A percentile compares a stretch with the other conserved stretches of the same genome.
These are phyloP conservation scores for Temnothorax nylanderi DNA, from an alignment of 1,140 invertebrate species.

Conservation along the genomic window DNA sequence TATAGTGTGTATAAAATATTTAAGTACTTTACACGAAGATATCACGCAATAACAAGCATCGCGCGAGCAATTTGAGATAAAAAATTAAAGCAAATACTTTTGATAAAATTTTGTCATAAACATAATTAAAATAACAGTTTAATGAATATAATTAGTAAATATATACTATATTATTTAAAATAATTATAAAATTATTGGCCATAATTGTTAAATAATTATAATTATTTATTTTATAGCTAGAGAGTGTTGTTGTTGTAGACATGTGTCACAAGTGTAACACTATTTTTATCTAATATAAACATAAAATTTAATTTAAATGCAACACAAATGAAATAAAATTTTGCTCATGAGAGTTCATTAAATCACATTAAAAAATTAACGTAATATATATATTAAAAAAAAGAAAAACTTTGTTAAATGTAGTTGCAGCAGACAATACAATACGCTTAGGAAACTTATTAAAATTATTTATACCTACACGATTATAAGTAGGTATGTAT, in stretches of 20 bases:
- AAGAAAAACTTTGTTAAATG: not conserved
- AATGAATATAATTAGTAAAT: not conserved
- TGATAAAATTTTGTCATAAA: not conserved
- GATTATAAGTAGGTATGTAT: not conserved
- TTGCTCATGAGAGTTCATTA: not conserved
- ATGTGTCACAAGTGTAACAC: not conserved
- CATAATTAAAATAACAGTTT: not conserved
- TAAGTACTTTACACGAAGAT: not conserved
- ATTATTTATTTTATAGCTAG: not conserved
- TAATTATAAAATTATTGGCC: not conserved
- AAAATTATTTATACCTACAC: slow-evolving; percentile 8
- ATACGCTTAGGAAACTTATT: not conserved
- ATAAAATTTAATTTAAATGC: slow-evolving; percentile 14
- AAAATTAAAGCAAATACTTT: not conserved
- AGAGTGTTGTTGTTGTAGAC: not conserved
- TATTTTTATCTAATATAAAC: not conserved
- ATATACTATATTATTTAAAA: not conserved
- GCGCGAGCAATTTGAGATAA: not conserved
- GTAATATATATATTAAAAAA: not conserved
- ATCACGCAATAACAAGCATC: not conserved
- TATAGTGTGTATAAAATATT: not conserved
- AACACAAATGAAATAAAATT: slow-evolving; percentile 4
- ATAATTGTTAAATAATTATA: not conserved
- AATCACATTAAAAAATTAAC: not conserved
- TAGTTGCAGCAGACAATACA: not conserved